Evolutionary conservation across 2,113 vertebrate genomes (phyloP).

Genomic region (Piprites chloris): DNA sequence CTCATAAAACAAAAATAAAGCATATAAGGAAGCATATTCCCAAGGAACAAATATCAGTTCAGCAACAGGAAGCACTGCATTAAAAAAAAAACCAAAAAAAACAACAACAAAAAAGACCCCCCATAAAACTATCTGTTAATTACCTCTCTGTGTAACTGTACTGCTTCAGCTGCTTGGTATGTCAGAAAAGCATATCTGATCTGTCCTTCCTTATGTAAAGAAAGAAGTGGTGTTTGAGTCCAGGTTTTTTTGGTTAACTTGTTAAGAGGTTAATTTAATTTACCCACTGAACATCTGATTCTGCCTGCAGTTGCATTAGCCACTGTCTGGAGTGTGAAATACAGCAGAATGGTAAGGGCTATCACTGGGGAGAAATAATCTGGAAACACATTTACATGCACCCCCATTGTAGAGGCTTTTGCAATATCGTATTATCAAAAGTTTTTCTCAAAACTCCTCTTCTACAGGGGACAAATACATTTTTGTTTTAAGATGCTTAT

Average conservation of each 20-base stretch:
- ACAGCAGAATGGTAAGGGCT: background rate
- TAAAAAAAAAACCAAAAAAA: background rate
- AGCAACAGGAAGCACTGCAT: background rate
- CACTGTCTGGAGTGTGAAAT: background rate
- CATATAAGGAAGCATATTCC: background rate
- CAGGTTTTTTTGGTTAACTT: background rate
- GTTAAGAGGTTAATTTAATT: background rate
- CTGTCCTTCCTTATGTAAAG: background rate
- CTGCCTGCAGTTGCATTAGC: background rate
- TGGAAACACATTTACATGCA: background rate
- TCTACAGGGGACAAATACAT: background rate
- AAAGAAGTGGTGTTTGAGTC: accelerated
- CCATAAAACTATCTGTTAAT: background rate
- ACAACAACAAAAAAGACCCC: background rate
- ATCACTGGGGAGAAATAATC: background rate
- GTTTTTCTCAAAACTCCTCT: background rate
- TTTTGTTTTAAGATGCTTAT: background rate
- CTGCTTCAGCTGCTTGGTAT: background rate
- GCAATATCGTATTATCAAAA: background rate
- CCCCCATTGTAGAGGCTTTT: background rate
- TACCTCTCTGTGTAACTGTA: background rate
- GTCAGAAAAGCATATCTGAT: accelerated
- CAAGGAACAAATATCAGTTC: background rate
- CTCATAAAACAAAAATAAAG: background rate
- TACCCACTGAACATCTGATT: background rate